A percentile compares a stretch with the other conserved stretches of the same genome.
Conservation (phyloP, 2,113 vertebrate genomes). For the Ophthalmolycus amberensis region DNA sequence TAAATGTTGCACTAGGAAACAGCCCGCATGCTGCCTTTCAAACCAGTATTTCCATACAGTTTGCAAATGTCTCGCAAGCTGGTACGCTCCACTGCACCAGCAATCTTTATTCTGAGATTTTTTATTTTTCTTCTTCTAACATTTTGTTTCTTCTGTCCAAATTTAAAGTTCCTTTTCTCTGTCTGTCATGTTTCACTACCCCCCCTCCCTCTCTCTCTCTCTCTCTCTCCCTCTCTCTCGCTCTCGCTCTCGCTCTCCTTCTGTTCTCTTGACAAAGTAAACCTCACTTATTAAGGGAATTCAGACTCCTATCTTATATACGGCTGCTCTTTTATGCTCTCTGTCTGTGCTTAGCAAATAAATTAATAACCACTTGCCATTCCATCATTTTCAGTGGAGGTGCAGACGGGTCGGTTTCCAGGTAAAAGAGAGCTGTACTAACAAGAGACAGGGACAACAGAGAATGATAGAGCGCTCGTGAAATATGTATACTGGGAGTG, state of each 20-base stretch:
- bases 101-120: neutral
- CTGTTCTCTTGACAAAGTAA: constrained; percentile 28
- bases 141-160: neutral
- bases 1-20: constrained; percentile 35
- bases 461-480: neutral
- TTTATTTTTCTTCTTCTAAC: neutral
- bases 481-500: constrained; percentile 8
- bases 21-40: constrained; percentile 22
- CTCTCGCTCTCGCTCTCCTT: constrained; percentile 11
- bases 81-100: constrained; percentile 1
- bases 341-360: constrained; percentile 54
- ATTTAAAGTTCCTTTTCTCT: neutral
- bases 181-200: constrained; percentile 7
- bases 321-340: constrained; percentile 29
- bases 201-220: constrained; percentile 12
- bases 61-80: constrained; percentile 8
- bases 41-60: constrained; percentile 34
- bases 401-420: constrained; percentile 37
- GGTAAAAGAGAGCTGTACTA: constrained; percentile 24
- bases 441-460: neutral
- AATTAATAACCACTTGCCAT: constrained; percentile 60
- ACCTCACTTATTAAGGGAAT: constrained; percentile 40
- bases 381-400: constrained; percentile 27
- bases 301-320: constrained; percentile 53
- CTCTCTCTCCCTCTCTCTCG: neutral